A percentile compares a stretch with the other conserved stretches of the same genome.
These are phyloP conservation scores for Noctua janthe DNA, from an alignment of 2,888 invertebrate species.

Conservation along the genomic window DNA sequence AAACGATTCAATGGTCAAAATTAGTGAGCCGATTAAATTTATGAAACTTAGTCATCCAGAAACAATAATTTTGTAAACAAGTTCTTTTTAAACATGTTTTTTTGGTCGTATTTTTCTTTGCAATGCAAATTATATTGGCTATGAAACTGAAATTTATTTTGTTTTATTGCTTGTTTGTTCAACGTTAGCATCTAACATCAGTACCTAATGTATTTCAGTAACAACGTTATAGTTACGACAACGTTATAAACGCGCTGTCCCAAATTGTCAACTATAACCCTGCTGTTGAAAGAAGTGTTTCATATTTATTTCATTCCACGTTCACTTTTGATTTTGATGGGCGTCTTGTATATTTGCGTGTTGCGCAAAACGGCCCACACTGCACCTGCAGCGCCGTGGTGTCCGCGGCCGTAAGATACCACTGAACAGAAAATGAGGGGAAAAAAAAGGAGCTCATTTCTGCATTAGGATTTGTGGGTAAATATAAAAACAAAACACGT, in stretches of 20 bases:
- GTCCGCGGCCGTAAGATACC: background rate
- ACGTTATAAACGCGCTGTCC: background rate
- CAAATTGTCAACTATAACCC: background rate
- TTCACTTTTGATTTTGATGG: too few relatives aligned
- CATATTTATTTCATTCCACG: too few relatives aligned
- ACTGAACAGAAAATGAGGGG: background rate
- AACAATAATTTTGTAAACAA: background rate
- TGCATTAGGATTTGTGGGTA: background rate
- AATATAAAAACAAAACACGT: slow-evolving; percentile 38
- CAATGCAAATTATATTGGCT: background rate
- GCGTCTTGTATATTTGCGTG: too few relatives aligned
- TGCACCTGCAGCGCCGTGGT: background rate
- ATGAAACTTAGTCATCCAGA: background rate
- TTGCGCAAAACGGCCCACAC: background rate
- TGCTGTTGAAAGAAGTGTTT: too few relatives aligned
- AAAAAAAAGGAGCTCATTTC: too few relatives aligned
- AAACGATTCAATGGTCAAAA: background rate
- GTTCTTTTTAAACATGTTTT: background rate
- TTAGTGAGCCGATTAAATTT: background rate
- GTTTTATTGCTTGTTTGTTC: background rate
- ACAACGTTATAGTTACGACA: too few relatives aligned
- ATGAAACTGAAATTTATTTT: slow-evolving; percentile 17
- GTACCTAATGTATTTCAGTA: background rate
- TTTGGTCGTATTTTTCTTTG: background rate
- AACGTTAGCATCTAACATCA: background rate